Percentiles rank a stretch among this genome's conserved stretches.
These are phyloP conservation scores for Patella depressa DNA, from an alignment of 2,888 invertebrate species.

Conservation along the genomic window DNA sequence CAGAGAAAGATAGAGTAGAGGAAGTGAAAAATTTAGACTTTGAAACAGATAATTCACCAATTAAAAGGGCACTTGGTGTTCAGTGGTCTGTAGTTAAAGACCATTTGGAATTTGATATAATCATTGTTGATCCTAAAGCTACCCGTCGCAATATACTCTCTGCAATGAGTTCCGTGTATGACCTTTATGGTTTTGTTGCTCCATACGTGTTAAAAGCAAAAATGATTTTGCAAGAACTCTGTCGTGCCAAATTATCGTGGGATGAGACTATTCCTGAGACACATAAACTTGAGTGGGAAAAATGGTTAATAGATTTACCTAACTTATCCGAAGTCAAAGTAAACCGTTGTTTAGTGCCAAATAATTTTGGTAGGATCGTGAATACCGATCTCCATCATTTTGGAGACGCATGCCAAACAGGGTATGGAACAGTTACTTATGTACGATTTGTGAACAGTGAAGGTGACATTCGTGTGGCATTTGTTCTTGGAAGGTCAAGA, in stretches of 20 bases:
- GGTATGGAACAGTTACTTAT: constrained; percentile 15
- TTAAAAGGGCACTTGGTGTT: constrained; percentile 24
- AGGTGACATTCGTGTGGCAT: constrained; percentile 11
- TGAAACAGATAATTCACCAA: constrained; percentile 17
- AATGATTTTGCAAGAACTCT: constrained; percentile 1
- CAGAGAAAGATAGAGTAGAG: constrained; percentile 13
- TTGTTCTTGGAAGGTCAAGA: constrained; percentile 8
- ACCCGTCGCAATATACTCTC: constrained; percentile 17
- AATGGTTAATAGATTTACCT: constrained; percentile 14
- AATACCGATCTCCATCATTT: constrained; percentile 17
- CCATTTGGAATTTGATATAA: constrained; percentile 14
- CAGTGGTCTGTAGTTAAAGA: constrained; percentile 20
- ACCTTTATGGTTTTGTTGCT: constrained; percentile 16
- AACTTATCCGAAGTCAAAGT: neutral
- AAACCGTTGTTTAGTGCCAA: neutral
- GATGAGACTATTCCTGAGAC: neutral
- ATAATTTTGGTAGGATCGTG: neutral
- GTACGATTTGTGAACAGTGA: constrained; percentile 1
- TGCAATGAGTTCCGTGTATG: constrained; percentile 16
- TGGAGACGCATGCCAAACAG: constrained; percentile 1
- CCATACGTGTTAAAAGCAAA: constrained; percentile 19
- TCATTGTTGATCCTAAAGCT: neutral
- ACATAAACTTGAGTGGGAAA: constrained; percentile 12
- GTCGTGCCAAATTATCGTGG: constrained; percentile 7
- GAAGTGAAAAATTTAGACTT: constrained; percentile 17